These are phyloP conservation scores for Melanocharis versteri DNA, from an alignment of 2,113 vertebrate genomes.

Conservation along the genomic window DNA sequence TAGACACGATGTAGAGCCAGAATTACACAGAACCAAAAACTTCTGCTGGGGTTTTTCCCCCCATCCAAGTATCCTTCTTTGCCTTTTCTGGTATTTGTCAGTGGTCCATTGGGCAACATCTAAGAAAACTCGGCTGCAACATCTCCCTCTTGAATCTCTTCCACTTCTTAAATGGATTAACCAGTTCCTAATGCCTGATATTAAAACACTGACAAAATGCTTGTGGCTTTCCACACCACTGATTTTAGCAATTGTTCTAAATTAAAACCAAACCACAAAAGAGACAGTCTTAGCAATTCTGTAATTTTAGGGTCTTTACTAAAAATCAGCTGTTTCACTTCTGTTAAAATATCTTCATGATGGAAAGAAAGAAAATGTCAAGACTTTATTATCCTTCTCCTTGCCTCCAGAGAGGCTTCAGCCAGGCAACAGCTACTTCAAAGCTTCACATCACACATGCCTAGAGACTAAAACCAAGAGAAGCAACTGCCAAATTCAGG, in stretches of 20 bases:
- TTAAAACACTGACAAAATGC: neutral
- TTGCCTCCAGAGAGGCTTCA: neutral
- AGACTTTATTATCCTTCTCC: neutral
- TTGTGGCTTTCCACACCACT: neutral
- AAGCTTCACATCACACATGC: neutral
- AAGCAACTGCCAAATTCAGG: slow-evolving; percentile 20
- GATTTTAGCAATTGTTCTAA: neutral
- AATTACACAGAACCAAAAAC: neutral
- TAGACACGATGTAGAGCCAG: neutral
- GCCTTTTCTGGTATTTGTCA: neutral
- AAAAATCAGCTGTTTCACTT: neutral
- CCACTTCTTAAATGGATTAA: neutral
- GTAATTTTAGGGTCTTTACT: neutral
- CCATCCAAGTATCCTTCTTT: neutral
- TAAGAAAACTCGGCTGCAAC: neutral
- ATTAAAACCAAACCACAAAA: neutral
- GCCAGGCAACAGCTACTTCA: slow-evolving; percentile 31
- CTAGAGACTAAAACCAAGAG: slow-evolving; percentile 12
- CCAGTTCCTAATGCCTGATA: neutral
- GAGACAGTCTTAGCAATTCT: neutral
- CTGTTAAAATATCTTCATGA: neutral
- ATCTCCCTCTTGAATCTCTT: neutral
- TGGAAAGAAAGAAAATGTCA: neutral
- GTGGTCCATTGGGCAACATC: neutral
- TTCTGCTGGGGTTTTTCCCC: neutral